These are phyloP conservation scores for Hippopotamus amphibius DNA, from an alignment of 2,113 vertebrate genomes.

Conservation along the genomic window DNA sequence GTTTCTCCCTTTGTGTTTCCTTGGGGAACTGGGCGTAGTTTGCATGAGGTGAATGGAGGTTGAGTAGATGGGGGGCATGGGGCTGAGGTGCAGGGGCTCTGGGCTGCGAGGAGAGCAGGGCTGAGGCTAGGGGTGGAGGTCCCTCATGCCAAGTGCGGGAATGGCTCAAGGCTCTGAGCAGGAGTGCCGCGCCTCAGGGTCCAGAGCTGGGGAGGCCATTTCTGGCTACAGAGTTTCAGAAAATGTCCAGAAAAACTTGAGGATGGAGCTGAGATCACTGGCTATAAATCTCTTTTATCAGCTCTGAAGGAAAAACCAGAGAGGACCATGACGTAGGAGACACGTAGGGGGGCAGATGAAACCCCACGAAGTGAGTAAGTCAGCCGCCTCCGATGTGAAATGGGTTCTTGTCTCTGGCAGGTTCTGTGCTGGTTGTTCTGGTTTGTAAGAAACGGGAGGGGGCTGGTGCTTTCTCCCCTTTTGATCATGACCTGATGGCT, in stretches of 20 bases:
- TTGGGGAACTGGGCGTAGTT: too few species aligned
- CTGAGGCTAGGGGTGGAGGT: background rate
- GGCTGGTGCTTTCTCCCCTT: accelerated
- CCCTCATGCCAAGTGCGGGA: background rate
- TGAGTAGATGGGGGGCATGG: too few species aligned
- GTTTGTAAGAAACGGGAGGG: background rate
- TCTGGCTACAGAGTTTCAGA: background rate
- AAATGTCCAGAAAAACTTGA: background rate
- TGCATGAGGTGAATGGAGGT: too few species aligned
- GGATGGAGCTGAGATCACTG: background rate
- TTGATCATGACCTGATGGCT: background rate
- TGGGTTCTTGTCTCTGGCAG: background rate
- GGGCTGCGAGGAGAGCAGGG: background rate
- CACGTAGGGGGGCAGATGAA: background rate
- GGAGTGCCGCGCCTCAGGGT: accelerated
- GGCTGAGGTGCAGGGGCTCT: too few species aligned
- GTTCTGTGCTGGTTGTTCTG: background rate
- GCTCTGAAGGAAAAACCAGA: background rate
- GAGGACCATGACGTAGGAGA: background rate
- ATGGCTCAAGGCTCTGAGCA: background rate
- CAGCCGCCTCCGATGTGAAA: too few species aligned
- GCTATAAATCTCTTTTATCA: background rate
- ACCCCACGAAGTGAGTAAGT: too few species aligned
- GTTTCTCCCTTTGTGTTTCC: too few species aligned
- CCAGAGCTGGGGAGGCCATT: background rate